phyloP scores from a whole-genome alignment of 2,113 vertebrate genomes.

The Sminthopsis crassicaudata region DNA sequence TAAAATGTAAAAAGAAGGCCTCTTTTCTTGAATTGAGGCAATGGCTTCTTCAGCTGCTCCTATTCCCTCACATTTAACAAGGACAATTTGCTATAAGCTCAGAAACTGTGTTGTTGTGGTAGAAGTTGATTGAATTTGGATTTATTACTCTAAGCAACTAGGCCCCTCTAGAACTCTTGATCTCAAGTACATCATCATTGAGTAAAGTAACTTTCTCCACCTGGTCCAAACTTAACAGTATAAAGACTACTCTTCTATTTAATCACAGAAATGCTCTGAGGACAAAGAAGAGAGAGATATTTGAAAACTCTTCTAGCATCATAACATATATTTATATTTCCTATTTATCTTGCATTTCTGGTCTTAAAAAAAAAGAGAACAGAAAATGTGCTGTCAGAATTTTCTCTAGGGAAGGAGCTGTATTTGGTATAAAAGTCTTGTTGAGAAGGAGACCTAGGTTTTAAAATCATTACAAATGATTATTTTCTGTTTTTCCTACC shows the following conservation, averaged over 20 bases:
- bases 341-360: neutral
- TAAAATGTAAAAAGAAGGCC: neutral
- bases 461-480: neutral
- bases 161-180: neutral
- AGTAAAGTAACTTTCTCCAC: neutral
- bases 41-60: neutral
- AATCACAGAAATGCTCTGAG: neutral
- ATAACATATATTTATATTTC: neutral
- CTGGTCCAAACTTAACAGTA: neutral
- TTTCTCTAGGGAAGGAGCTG: neutral
- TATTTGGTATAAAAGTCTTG: neutral
- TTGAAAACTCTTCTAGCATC: neutral
- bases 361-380: neutral
- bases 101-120: neutral
- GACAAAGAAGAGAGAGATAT: neutral
- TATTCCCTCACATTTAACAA: neutral
- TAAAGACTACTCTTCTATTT: neutral
- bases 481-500: slow-evolving; percentile 1
- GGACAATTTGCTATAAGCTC: neutral
- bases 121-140: neutral
- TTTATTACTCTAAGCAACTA: neutral
- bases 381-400: neutral
- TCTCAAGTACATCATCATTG: neutral
- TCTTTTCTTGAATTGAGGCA: neutral
- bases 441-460: neutral